Base-by-base conservation (phyloP, 2,888 invertebrate species). In the Drosophila stalkeri region DNA sequence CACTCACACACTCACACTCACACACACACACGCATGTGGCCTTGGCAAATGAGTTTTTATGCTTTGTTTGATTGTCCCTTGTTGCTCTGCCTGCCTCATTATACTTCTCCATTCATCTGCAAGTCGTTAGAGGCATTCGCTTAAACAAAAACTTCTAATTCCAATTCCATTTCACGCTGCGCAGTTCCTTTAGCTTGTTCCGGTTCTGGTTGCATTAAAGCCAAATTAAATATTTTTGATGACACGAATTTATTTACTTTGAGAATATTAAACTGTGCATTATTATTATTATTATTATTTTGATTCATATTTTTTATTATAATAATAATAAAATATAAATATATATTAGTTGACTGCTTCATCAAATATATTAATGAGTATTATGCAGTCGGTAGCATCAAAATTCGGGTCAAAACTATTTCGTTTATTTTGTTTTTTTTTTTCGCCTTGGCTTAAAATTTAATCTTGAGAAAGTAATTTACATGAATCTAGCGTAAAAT, bases 41-140 rank as follows among this genome's bases (percentile, higher is more conserved):
- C 52, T 35, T 54, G 46, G 49, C 60, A 64, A 57, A 61, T 64
- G 46, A 64, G 59, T 47, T 77, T 65, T 61, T 55, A 41, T 63
- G 63, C 68, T 44, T 64, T 52, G 62, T 54, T 75, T 71, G 56
- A 56, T 63, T 64, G 49, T 54, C 47, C n/a, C 47, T 16, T 16
- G 33, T 7, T 12, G 33, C 51, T 33, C 3, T 27, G 27, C 5
- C n/a, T 0, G 51, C 35, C 51, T 35, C 35, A 35, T 51, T 20
- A 51, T 33, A 4, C 20, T 12, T 6, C 11, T 9, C 12, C 33
- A 33, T 18, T 41, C 33, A 18, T 41, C 20, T 12, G 37, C n/a
- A 1, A n/a, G 51, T 31, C 43, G 18, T 8, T 18, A 41, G 33
- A 43, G 27, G 27, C 27, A 31, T 41, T 31, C 12, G 55, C 35